Conservation (phyloP, 2,888 invertebrate genomes). For the Capitulum mitella region DNA sequence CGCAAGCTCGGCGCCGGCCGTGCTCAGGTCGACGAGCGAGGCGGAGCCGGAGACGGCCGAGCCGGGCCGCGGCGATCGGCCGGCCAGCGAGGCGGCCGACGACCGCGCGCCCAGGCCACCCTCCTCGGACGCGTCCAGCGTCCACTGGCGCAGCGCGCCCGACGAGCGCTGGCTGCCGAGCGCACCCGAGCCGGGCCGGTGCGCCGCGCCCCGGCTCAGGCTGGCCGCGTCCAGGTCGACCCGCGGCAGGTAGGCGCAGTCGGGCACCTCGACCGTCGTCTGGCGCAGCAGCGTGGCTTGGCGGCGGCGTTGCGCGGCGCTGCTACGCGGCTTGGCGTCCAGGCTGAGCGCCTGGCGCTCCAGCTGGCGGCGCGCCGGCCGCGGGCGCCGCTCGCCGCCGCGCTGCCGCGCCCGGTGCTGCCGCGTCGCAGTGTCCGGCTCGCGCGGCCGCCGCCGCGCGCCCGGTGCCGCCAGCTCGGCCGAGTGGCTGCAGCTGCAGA, state of each 20-base stretch:
- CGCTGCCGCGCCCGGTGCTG: background rate
- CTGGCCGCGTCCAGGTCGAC: slow-evolving; percentile 31
- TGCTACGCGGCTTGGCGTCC: slow-evolving; percentile 32
- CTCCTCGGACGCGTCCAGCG: slow-evolving; percentile 34
- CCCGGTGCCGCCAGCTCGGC: slow-evolving; percentile 1
- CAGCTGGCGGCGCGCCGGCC: slow-evolving; percentile 29
- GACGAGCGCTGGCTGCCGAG: slow-evolving; percentile 26
- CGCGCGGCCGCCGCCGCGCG: background rate
- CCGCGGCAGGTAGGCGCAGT: slow-evolving; percentile 33
- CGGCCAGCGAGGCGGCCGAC: background rate
- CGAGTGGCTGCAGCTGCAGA: slow-evolving; percentile 4
- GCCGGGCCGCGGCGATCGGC: slow-evolving; percentile 15
- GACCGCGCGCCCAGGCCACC: slow-evolving; percentile 26
- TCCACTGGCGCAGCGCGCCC: slow-evolving; percentile 27
- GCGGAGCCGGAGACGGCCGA: slow-evolving; percentile 31
- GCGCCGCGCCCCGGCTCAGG: slow-evolving; percentile 26
- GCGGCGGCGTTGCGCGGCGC: slow-evolving; percentile 29
- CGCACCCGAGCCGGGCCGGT: background rate
- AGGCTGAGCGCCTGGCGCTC: slow-evolving; percentile 31
- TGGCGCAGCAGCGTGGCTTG: slow-evolving; percentile 26
- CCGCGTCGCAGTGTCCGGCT: background rate
- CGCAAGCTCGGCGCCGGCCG: slow-evolving; percentile 14
- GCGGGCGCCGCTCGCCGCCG: background rate
- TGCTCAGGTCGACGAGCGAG: slow-evolving; percentile 24
- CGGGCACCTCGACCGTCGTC: slow-evolving; percentile 35